Evolutionary conservation across 2,888 invertebrate species (phyloP), one percentile per base, ranked within the genome.

Genomic region (Acronicta alni): DNA sequence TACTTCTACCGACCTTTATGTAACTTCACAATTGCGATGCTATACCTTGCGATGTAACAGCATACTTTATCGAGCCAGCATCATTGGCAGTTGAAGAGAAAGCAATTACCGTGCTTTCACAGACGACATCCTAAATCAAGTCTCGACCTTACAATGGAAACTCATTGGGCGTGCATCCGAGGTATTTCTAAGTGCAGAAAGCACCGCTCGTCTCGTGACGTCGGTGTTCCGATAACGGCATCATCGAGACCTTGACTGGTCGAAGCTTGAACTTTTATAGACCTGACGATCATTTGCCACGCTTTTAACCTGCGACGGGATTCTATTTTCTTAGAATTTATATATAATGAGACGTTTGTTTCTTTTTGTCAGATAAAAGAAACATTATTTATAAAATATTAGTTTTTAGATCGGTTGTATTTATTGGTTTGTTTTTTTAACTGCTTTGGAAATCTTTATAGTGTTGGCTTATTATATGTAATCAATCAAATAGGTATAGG

Each of bases 181-280:
- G 53, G 75, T 72, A 70, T 56, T 75, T 60, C 60, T 42, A 58
- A 57, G 75, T 73, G 75, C 81, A 79, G 80, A 77, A 77, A 80
- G 77, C 75, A 79, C 77, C 82, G 82, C 81, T 84, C 80, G 48
- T 66, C 82, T 90, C 93, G 93, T 93, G 93, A 90, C 89, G 88
- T 83, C 79, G 82, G 75, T 91, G 93, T 85, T 84, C 92, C 86
- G 90, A 89, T 93, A 93, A 91, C 93, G 92, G 93, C 82, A 81
- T 87, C 85, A 76, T 81, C 79, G 80, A 79, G 90, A 89, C 92
- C 92, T 92, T 92, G 92, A 88, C 81, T 85, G 77, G 72, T 76
- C 79, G 79, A 72, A 72, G 78, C 67, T 82, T 90, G 88, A 89
- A 89, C 89, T 88, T 84, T 83, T 75, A 67, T 75, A 79, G 82